Evolutionary conservation across 2,113 vertebrate species (phyloP), one percentile per base, ranked within the genome.

Genomic region (Sinosuthora webbiana): DNA sequence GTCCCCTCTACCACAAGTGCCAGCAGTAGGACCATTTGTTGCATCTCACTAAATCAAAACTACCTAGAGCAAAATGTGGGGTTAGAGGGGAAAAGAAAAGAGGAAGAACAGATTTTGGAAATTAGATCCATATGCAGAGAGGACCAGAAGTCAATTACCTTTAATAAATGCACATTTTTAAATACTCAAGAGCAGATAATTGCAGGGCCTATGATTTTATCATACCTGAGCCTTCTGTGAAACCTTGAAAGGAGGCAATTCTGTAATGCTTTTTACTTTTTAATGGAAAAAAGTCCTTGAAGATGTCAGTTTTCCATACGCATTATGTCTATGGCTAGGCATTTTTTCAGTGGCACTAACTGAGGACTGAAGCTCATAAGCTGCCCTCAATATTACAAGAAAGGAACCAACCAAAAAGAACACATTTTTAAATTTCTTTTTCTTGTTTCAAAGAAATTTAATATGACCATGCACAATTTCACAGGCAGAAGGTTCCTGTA

Each of bases 141-240:
- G 41, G 62, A 93, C 20, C 13, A 20, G 63, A 91, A 95, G 87
- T 76, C 71, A 88, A 93, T 83, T 89, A 91, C 82, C 49, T 92
- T 92, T 92, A 89, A 94, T 23, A 60, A 67, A 68, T 27, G 8
- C 27, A 44, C 7, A 31, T 37, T 37, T 18, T 60, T 22, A 27
- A 86, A 44, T 28, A 44, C 18, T 28, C 13, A 4, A 52, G 9
- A 60, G 27, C 15, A 60, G 14, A 52, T 69, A 69, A 78, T 91
- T 95, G 52, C 82, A 84, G 49, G 27, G n/a, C 33, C 52, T 95
- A 50, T 82, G 79, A 93, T 89, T 97, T 96, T 90, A 84, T 92
- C 91, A 52, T 83, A 87, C 27, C 1, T 11, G 45, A 10, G 6
- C 23, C 87, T 93, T 88, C 90, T 60, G 59, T 64, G 77, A 94